Conservation (phyloP, 2,888 invertebrate genomes). For the Pristionchus maxplancki region DNA sequence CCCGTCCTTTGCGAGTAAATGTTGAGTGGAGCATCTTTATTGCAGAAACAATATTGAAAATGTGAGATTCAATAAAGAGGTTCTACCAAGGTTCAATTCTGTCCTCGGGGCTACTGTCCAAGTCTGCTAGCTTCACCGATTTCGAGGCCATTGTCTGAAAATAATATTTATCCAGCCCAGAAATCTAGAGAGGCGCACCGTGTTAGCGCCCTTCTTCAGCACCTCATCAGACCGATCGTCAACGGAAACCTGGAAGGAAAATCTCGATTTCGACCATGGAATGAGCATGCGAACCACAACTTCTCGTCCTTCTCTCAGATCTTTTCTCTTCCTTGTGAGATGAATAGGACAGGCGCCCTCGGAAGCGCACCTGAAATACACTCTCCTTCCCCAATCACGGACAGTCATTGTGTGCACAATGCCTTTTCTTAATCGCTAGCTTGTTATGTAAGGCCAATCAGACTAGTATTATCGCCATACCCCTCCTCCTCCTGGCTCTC, state of each 20-base stretch:
- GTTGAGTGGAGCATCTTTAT: no score
- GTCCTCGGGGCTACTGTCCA: background rate
- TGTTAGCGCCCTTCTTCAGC: background rate
- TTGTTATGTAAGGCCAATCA: no score
- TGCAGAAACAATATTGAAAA: no score
- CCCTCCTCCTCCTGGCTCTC: background rate
- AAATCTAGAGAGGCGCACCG: background rate
- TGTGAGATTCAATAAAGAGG: no score
- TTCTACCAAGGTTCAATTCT: slow-evolving; percentile 38
- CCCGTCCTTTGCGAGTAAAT: no score
- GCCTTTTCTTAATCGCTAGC: no score
- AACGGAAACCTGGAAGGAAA: background rate
- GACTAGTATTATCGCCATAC: no score
- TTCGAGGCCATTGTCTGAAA: background rate
- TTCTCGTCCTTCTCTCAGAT: background rate
- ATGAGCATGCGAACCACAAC: background rate
- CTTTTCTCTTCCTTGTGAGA: background rate
- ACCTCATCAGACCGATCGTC: background rate
- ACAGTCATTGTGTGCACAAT: no score
- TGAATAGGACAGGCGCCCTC: background rate
- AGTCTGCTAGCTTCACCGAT: background rate
- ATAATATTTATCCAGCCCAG: background rate
- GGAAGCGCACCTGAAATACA: background rate
- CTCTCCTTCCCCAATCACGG: no score
- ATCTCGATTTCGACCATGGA: background rate